phyloP scores from a whole-genome alignment of 2,797 vertebrate species.

The Podarcis siculus region DNA sequence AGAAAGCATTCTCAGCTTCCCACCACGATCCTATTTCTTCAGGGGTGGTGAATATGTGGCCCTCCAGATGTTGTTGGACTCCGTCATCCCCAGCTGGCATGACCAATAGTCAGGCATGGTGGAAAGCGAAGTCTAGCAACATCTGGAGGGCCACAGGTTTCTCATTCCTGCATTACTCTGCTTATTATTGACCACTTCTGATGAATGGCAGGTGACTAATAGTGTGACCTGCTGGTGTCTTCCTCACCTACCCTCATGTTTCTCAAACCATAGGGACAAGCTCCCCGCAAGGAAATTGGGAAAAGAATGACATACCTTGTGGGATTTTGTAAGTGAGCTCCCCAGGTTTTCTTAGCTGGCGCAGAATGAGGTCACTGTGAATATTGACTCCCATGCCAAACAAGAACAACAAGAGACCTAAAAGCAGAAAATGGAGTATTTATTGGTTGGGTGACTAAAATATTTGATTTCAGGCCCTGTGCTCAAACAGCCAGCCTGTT shows the following conservation, averaged over 20 bases:
- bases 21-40: neutral
- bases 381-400: slow-evolving; percentile 91
- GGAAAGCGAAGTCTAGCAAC: neutral
- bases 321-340: slow-evolving; percentile 90
- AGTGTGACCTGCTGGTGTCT: neutral
- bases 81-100: no score
- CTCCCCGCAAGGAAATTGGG: fast-evolving
- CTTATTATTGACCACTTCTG: neutral
- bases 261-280: neutral
- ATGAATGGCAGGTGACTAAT: neutral
- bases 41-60: no score
- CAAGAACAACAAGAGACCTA: slow-evolving; percentile 85
- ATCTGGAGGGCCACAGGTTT: no score
- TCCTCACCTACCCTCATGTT: neutral
- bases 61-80: no score
- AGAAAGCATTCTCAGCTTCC: neutral
- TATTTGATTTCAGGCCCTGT: neutral
- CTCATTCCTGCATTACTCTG: neutral
- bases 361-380: slow-evolving; percentile 89
- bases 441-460: neutral
- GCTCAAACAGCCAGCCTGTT: neutral
- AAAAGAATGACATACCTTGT: slow-evolving; percentile 77
- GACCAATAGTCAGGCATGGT: neutral
- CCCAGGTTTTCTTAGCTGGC: slow-evolving; percentile 85
- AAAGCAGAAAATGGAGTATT: slow-evolving; percentile 43